These are phyloP conservation scores for Onthophagus sagittarius DNA, from an alignment of 2,888 invertebrate species.

Conservation along the genomic window DNA sequence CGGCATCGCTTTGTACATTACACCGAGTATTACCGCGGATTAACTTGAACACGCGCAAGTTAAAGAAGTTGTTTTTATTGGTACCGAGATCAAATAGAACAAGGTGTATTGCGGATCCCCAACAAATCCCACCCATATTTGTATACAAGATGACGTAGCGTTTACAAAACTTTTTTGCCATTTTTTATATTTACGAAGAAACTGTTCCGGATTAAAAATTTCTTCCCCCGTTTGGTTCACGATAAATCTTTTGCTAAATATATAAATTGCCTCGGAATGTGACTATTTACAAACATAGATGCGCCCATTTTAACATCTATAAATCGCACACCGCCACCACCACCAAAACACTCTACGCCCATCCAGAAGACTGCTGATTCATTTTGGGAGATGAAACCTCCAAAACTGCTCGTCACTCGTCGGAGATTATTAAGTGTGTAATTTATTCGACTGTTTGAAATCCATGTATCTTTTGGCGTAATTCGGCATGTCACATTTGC, in stretches of 20 bases:
- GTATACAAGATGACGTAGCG: background rate
- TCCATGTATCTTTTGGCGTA: conserved; percentile 20
- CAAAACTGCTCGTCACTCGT: conserved; percentile 2
- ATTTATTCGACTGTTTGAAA: conserved; percentile 24
- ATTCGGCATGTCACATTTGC: conserved; percentile 20
- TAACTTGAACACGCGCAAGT: background rate
- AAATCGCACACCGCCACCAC: conserved; percentile 25
- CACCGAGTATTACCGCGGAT: conserved; percentile 6
- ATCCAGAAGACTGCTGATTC: background rate
- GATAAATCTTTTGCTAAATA: conserved; percentile 49
- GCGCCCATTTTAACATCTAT: conserved; percentile 33
- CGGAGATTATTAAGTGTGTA: conserved; percentile 23
- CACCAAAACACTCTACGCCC: background rate
- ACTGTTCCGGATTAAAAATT: conserved; percentile 45
- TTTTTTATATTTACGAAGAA: conserved; percentile 35
- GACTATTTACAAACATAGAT: conserved; percentile 37
- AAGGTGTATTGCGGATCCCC: conserved; percentile 5
- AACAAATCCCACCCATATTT: background rate
- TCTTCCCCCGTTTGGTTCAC: conserved; percentile 43
- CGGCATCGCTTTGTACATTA: conserved; percentile 6
- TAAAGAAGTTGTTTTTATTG: background rate
- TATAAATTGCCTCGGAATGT: conserved; percentile 48
- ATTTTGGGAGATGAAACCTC: background rate
- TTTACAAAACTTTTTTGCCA: background rate
- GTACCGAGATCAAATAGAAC: conserved; percentile 5